Evolutionary conservation across 2,888 invertebrate genomes (phyloP).

Genomic region (Bunonema sp.): DNA sequence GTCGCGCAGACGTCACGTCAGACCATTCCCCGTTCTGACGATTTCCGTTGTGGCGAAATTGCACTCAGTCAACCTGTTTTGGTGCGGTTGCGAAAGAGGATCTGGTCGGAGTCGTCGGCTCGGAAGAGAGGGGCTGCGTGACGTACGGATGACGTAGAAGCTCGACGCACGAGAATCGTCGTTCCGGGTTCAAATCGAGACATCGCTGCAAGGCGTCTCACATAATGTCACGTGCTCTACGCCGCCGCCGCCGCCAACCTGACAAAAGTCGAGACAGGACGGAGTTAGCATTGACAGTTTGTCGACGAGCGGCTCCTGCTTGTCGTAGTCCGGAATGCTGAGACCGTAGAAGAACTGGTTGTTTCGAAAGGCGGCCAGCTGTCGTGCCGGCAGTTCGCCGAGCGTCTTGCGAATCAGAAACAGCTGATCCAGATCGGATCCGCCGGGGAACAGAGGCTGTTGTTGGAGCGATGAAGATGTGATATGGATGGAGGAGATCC

Average conservation of each 20-base stretch:
- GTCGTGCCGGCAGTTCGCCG: slow-evolving; percentile 78
- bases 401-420: slow-evolving; percentile 84
- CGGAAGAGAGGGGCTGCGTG: no score
- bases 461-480: slow-evolving; percentile 45
- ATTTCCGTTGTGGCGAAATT: no score
- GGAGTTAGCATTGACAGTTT: slow-evolving; percentile 64
- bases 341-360: slow-evolving; percentile 88
- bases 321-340: slow-evolving; percentile 74
- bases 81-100: no score
- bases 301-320: slow-evolving; percentile 64
- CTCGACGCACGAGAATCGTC: slow-evolving; percentile 79
- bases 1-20: no score
- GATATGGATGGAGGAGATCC: slow-evolving; percentile 34
- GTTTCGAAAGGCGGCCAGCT: slow-evolving; percentile 83
- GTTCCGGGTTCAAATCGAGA: slow-evolving; percentile 78
- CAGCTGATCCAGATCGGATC: slow-evolving; percentile 92
- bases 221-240: no score
- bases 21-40: no score
- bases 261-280: slow-evolving; percentile 66
- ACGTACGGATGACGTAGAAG: no score
- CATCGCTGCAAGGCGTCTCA: slow-evolving; percentile 74
- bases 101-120: no score
- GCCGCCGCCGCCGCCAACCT: slow-evolving; percentile 51
- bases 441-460: slow-evolving; percentile 91
- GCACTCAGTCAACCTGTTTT: no score